A percentile compares a stretch with the other conserved stretches of the same genome.
Evolutionary conservation across 2,113 vertebrate species (phyloP).

Genomic region (Leptodactylus fuscus): DNA sequence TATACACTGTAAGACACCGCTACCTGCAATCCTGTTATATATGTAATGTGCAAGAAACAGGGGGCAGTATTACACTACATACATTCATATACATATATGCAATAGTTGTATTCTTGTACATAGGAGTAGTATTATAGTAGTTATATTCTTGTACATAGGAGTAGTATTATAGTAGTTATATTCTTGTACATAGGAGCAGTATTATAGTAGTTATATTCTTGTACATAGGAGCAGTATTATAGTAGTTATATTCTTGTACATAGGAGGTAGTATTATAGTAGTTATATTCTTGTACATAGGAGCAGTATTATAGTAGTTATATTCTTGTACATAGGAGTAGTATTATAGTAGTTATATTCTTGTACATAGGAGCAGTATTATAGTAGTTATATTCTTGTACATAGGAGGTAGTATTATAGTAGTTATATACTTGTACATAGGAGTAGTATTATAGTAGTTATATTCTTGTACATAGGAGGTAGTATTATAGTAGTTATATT

Average conservation of each 20-base stretch:
- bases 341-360: slow-evolving; percentile 24
- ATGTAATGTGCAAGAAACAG: neutral
- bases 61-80: neutral
- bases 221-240: slow-evolving; percentile 6
- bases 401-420: slow-evolving; percentile 13
- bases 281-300: slow-evolving; percentile 13
- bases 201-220: slow-evolving; percentile 21
- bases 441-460: slow-evolving; percentile 10
- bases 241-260: slow-evolving; percentile 14
- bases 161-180: slow-evolving; percentile 13
- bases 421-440: slow-evolving; percentile 11
- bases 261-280: slow-evolving; percentile 1
- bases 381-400: slow-evolving; percentile 6
- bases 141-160: slow-evolving; percentile 11
- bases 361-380: slow-evolving; percentile 1
- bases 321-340: neutral
- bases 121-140: slow-evolving; percentile 2
- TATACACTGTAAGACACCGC: neutral
- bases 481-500: slow-evolving; percentile 17
- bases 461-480: neutral
- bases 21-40: no score
- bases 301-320: slow-evolving; percentile 7
- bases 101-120: neutral
- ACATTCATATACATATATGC: neutral
- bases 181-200: slow-evolving; percentile 5